These are phyloP conservation scores for Pseudomugil tenellus DNA, from an alignment of 2,797 vertebrate genomes.

Conservation along the genomic window DNA sequence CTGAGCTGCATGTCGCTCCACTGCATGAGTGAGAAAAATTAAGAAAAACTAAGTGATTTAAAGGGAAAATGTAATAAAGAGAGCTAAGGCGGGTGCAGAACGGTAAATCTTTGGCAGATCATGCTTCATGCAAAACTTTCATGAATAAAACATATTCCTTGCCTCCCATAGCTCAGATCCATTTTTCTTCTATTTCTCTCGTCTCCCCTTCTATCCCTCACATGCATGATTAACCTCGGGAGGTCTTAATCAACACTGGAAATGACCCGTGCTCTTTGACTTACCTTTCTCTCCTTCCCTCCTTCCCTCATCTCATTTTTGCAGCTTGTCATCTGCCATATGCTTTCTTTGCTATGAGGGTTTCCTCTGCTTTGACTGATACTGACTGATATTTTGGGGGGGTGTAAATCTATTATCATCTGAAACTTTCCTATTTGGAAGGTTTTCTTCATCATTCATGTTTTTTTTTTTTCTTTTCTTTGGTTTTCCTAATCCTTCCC, in stretches of 20 bases:
- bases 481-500: slow-evolving; percentile 48
- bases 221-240: slow-evolving; percentile 79
- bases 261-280: slow-evolving; percentile 81
- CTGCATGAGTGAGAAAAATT: slow-evolving; percentile 55
- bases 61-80: slow-evolving; percentile 72
- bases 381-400: slow-evolving; percentile 8
- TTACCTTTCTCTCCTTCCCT: slow-evolving; percentile 58
- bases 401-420: slow-evolving; percentile 11
- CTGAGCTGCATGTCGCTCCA: slow-evolving; percentile 42
- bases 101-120: slow-evolving; percentile 78
- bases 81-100: slow-evolving; percentile 65
- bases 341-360: slow-evolving; percentile 22
- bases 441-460: slow-evolving; percentile 1
- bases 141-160: slow-evolving; percentile 85
- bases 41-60: slow-evolving; percentile 75
- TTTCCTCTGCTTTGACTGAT: slow-evolving; percentile 29
- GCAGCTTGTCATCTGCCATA: slow-evolving; percentile 36
- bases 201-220: slow-evolving; percentile 72
- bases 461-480: slow-evolving; percentile 9
- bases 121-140: slow-evolving; percentile 82
- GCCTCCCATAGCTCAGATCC: slow-evolving; percentile 74
- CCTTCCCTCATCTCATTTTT: slow-evolving; percentile 50
- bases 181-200: slow-evolving; percentile 71
- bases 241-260: slow-evolving; percentile 84
- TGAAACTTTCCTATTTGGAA: slow-evolving; percentile 9